Evolutionary conservation across 2,888 invertebrate species (phyloP).

Genomic region (Bombyx huttoni): DNA sequence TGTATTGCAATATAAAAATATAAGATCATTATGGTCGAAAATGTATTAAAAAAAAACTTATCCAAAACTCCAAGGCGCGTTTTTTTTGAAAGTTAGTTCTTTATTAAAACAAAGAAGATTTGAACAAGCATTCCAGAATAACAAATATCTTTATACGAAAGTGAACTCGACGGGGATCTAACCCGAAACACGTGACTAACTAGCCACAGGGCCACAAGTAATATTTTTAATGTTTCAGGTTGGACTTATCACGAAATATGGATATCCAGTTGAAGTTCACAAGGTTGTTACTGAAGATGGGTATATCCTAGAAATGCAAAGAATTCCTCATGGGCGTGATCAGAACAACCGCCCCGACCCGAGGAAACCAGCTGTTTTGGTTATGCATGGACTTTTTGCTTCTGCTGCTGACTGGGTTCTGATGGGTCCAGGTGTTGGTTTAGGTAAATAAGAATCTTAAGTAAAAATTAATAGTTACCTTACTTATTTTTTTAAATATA

Average conservation of each 20-base stretch:
- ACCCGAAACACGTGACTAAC: too few relatives aligned
- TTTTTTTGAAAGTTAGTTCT: too few relatives aligned
- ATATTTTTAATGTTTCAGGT: constrained; percentile 12
- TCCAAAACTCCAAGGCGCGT: too few relatives aligned
- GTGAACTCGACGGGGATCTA: too few relatives aligned
- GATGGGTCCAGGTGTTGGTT: constrained; percentile 74
- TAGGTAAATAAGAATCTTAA: constrained; percentile 51
- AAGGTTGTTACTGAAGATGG: constrained; percentile 25
- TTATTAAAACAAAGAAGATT: too few relatives aligned
- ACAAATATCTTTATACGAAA: too few relatives aligned
- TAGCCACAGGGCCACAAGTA: not conserved
- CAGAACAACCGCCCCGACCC: constrained; percentile 23
- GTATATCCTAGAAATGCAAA: constrained; percentile 24
- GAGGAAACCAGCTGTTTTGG: constrained; percentile 60
- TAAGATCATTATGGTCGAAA: too few relatives aligned
- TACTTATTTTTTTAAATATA: too few relatives aligned
- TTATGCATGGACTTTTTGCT: constrained; percentile 77
- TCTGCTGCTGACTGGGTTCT: constrained; percentile 80
- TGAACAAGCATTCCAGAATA: too few relatives aligned
- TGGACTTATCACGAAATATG: constrained; percentile 20
- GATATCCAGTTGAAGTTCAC: constrained; percentile 24
- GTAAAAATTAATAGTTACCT: not conserved
- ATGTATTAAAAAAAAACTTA: too few relatives aligned
- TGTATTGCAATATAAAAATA: too few relatives aligned
- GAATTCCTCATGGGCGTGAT: constrained; percentile 24